Evolutionary conservation across 2,113 vertebrate genomes (phyloP).

Genomic region (Clupea harengus): DNA sequence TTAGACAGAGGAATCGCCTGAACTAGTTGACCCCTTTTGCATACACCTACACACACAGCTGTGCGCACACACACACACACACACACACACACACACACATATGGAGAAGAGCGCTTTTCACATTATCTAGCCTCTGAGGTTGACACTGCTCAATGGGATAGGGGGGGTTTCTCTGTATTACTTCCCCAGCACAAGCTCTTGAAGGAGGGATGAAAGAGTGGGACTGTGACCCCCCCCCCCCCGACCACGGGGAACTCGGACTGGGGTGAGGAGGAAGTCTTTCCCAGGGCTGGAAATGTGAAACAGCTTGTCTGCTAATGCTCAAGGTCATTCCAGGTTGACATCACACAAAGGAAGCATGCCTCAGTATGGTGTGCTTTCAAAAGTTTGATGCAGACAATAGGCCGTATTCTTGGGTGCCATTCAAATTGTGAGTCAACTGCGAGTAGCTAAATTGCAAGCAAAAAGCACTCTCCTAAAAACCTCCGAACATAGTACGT

Average conservation of each 20-base stretch:
- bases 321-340: not conserved
- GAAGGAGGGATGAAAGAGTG: not conserved
- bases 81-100: not conserved
- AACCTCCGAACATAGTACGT: no score
- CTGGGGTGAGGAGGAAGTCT: not conserved
- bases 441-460: no score
- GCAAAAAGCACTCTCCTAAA: no score
- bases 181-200: not conserved
- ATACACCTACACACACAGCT: not conserved
- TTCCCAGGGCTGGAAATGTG: not conserved
- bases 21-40: not conserved
- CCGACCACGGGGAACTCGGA: not conserved
- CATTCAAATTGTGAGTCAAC: no score
- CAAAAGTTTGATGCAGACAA: no score
- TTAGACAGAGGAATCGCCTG: not conserved
- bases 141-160: not conserved
- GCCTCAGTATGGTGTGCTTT: not conserved
- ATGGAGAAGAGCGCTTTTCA: not conserved
- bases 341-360: not conserved
- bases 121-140: not conserved
- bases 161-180: not conserved
- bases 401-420: no score
- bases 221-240: not conserved
- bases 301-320: not conserved
- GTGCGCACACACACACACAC: not conserved